These are phyloP conservation scores for Pseudoatta argentina DNA, from an alignment of 1,140 invertebrate genomes.

Conservation along the genomic window DNA sequence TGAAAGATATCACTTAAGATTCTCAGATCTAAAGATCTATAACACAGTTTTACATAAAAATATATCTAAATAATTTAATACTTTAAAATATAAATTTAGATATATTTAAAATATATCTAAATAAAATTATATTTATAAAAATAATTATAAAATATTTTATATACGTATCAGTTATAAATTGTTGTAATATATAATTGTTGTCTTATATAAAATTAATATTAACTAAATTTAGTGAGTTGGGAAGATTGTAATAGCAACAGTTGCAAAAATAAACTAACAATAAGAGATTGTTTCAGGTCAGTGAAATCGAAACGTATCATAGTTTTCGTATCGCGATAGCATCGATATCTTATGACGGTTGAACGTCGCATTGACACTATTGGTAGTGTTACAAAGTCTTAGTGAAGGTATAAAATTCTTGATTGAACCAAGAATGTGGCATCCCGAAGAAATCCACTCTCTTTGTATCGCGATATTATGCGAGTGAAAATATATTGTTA, in stretches of 20 bases:
- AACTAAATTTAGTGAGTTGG: not conserved
- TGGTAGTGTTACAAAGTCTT: not conserved
- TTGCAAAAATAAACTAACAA: not conserved
- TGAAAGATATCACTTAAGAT: not conserved
- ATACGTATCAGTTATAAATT: not conserved
- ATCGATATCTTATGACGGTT: conserved; percentile 32
- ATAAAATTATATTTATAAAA: not conserved
- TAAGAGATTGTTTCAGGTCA: conserved; percentile 1
- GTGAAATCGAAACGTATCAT: conserved; percentile 31
- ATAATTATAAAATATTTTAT: conserved; percentile 1
- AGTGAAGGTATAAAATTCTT: conserved; percentile 55
- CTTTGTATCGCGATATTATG: conserved; percentile 44
- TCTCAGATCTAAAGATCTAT: not conserved
- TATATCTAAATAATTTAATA: too few species aligned
- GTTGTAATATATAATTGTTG: not conserved
- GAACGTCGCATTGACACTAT: not conserved
- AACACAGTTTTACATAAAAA: not conserved
- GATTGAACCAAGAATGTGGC: conserved; percentile 39
- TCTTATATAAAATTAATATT: not conserved
- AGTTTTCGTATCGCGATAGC: conserved; percentile 22
- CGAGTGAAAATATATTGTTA: conserved; percentile 50
- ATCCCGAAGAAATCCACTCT: conserved; percentile 10
- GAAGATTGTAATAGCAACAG: not conserved
- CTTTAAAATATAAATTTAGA: too few species aligned
- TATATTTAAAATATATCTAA: too few species aligned